Base-by-base conservation (phyloP, 1,140 invertebrate genomes). In the Muscidifurax raptorellus region DNA sequence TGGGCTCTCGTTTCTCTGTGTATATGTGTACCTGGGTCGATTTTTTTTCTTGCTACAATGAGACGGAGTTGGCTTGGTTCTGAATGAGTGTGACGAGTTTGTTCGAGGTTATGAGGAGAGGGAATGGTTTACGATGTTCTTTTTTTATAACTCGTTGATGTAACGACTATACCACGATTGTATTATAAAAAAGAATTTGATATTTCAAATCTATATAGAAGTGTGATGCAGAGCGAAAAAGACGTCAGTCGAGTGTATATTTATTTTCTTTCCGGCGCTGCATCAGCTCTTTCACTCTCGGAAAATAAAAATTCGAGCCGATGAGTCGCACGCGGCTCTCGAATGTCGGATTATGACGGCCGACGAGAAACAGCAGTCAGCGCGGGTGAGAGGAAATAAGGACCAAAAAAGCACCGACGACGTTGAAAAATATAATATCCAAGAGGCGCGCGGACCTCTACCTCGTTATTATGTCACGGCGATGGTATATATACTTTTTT, bases 361-460 rank as follows among this genome's bases (percentile, higher is more conserved):
- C 28, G 71, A 75, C 9, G 13, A 28, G 72, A 12, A 44, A 36
- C 40, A 47, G 40, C 25, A 75, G n/a, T 75, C 66, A 69, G 6
- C 52, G 66, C 22, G 25, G 32, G 71, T 6, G 71, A 72, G 36
- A 75, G 72, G 18, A 44, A 75, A 47, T 72, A 36, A 72, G 18
- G 30, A 36, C 13, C 28, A 18, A 30, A 72, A 40, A 47, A 36
- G n/a, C 12, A n/a, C 3, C 72, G 72, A n/a, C n/a, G n/a, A n/a
- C n/a, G n/a, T n/a, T n/a, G n/a, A n/a, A n/a, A 75, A 40, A 44
- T 13, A 75, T 40, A 44, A 75, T 75, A n/a, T 72, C 71, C 71
- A 5, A 7, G 4, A 36, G 72, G 36, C 44, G 52, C 22, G 0
- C 18, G 7, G 22, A 59, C 22, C n/a, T 59, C 52, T 22, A 59